phyloP scores from a whole-genome alignment of 2,888 invertebrate genomes.

The Notodonta dromedarius region DNA sequence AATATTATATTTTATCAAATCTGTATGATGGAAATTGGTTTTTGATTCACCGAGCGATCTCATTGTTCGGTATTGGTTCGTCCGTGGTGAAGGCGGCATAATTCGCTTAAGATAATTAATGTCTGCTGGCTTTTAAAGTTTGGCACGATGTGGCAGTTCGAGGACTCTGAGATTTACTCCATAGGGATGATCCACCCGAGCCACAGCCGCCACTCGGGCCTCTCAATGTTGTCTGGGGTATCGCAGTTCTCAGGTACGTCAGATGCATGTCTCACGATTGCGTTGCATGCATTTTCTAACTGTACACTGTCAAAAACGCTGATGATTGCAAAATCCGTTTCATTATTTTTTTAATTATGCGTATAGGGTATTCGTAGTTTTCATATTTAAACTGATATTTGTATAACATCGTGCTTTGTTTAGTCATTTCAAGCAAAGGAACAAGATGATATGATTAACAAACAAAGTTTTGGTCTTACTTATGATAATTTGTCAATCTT shows the following conservation, averaged over 20 bases:
- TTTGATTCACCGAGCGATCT: constrained; percentile 26
- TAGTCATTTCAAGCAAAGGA: no score
- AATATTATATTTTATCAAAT: constrained; percentile 14
- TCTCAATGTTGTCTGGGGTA: constrained; percentile 75
- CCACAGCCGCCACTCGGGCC: constrained; percentile 89
- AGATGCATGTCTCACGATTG: background rate
- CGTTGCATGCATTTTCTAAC: background rate
- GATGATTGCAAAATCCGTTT: constrained; percentile 4
- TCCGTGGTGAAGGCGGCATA: constrained; percentile 22
- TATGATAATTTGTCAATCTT: no score
- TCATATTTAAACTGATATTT: no score
- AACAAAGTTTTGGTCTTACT: no score
- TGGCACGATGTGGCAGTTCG: constrained; percentile 86
- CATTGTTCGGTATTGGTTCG: constrained; percentile 27
- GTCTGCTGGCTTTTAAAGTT: constrained; percentile 21
- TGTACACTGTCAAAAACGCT: background rate
- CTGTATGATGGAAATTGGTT: constrained; percentile 13
- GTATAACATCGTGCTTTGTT: no score
- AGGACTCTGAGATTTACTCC: constrained; percentile 91
- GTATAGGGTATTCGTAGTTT: background rate
- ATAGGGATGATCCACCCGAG: constrained; percentile 92
- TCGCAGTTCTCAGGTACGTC: constrained; percentile 75
- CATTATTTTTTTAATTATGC: no score
- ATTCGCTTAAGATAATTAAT: constrained; percentile 33
- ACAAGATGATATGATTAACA: no score